phyloP scores from a whole-genome alignment of 2,888 invertebrate species.

The Ochropleura plecta region DNA sequence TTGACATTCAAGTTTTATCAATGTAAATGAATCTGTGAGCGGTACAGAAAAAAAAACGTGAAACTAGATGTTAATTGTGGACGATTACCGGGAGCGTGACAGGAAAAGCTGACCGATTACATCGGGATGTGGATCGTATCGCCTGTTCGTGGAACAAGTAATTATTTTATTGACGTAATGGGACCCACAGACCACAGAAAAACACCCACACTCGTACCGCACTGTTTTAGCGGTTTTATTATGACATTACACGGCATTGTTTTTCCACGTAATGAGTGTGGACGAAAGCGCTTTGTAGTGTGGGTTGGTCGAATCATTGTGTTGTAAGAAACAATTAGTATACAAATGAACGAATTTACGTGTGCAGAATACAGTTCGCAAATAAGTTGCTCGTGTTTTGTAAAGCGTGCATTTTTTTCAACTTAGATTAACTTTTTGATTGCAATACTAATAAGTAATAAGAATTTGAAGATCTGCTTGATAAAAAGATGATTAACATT shows the following conservation, averaged over 20 bases:
- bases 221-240: constrained; percentile 45
- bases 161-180: constrained; percentile 74
- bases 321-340: constrained; percentile 24
- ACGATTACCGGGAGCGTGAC: constrained; percentile 80
- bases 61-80: constrained; percentile 71
- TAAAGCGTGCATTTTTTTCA: constrained; percentile 7
- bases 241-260: constrained; percentile 47
- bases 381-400: constrained; percentile 17
- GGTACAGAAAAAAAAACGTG: constrained; percentile 55
- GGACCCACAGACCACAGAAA: constrained; percentile 50
- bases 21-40: constrained; percentile 42
- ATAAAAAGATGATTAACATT: constrained; percentile 38
- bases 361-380: constrained; percentile 7
- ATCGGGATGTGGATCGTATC: constrained; percentile 78
- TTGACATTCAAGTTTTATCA: constrained; percentile 51
- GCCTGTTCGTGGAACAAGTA: constrained; percentile 78
- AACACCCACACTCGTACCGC: constrained; percentile 33
- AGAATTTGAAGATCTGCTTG: constrained; percentile 39
- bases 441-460: constrained; percentile 34
- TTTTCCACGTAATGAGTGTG: constrained; percentile 35
- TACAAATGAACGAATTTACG: constrained; percentile 18
- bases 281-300: constrained; percentile 4
- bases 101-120: constrained; percentile 82
- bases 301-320: constrained; percentile 34
- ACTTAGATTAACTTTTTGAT: constrained; percentile 35